Conservation (phyloP, 2,888 invertebrate species). For the Sclerodermus sp. region DNA sequence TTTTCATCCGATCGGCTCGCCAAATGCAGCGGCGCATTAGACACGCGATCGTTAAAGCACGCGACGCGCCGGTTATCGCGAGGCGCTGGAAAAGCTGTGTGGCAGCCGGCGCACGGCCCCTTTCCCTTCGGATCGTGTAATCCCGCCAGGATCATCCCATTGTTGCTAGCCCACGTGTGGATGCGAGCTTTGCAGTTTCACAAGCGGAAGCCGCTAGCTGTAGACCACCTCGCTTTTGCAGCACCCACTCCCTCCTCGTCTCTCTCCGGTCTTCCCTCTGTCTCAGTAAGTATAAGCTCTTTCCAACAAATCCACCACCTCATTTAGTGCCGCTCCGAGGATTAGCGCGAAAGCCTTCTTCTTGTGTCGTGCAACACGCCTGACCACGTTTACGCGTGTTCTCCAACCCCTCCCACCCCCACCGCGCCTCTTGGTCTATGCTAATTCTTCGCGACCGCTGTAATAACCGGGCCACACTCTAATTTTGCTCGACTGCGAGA, state of each 20-base stretch:
- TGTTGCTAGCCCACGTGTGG: conserved; percentile 51
- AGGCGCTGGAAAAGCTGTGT: conserved; percentile 26
- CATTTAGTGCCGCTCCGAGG: conserved; percentile 52
- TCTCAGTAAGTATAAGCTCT: conserved; percentile 50
- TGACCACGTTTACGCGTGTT: conserved; percentile 46
- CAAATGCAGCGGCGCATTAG: neutral
- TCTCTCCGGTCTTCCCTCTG: conserved; percentile 28
- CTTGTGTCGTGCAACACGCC: conserved; percentile 48
- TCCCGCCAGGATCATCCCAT: conserved; percentile 48
- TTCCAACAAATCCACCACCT: conserved; percentile 58
- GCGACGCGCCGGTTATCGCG: conserved; percentile 14
- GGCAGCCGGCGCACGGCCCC: conserved; percentile 15
- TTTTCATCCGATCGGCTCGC: neutral
- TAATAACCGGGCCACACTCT: too few species aligned
- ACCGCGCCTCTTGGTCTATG: conserved; percentile 1
- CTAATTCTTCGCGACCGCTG: neutral
- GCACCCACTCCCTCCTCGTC: neutral
- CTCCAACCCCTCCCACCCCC: neutral
- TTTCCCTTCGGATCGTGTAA: conserved; percentile 40
- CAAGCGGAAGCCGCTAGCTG: conserved; percentile 31
- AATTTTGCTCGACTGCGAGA: too few species aligned
- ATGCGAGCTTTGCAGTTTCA: conserved; percentile 49
- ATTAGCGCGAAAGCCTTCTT: conserved; percentile 50
- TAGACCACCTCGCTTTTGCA: conserved; percentile 7
- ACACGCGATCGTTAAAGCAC: conserved; percentile 33